Evolutionary conservation across 2,888 invertebrate genomes (phyloP).

Genomic region (Archips crataeganus): DNA sequence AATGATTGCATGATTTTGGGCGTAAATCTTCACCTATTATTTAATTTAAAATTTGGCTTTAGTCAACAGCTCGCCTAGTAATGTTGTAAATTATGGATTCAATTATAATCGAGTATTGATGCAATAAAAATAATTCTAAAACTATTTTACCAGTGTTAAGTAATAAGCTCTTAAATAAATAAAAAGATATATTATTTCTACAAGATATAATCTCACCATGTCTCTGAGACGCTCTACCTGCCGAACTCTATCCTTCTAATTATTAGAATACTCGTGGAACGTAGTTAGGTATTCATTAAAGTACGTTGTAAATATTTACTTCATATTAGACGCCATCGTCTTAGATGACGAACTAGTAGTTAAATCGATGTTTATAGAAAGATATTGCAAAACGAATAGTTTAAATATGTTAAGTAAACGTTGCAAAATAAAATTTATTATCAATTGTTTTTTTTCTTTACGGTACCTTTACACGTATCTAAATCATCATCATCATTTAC

Average conservation of each 20-base stretch:
- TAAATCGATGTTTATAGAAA: conserved; percentile 65
- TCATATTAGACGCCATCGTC: conserved; percentile 36
- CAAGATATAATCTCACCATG: neutral
- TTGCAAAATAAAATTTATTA: conserved; percentile 66
- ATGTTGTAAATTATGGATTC: neutral
- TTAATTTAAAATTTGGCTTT: neutral
- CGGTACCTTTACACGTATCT: neutral
- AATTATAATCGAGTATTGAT: conserved; percentile 1
- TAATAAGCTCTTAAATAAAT: conserved; percentile 8
- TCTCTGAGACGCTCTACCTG: conserved; percentile 27
- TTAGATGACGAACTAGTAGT: conserved; percentile 49
- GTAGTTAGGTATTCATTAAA: conserved; percentile 33
- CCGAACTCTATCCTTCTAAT: conserved; percentile 20
- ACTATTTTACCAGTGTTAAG: conserved; percentile 19
- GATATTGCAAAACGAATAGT: conserved; percentile 53
- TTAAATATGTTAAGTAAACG: conserved; percentile 51
- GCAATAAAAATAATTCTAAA: conserved; percentile 6
- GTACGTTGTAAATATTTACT: conserved; percentile 40
- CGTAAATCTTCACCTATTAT: neutral
- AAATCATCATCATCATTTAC: too few relatives aligned
- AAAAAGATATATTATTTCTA: conserved; percentile 10
- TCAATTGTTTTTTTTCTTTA: conserved; percentile 28
- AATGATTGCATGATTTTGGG: conserved; percentile 11
- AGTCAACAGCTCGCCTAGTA: neutral
- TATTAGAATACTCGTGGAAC: conserved; percentile 9